Percentiles rank a stretch among this genome's conserved stretches.
Evolutionary conservation across 2,797 vertebrate species (phyloP).

Genomic region (Eurystomus glaucurus): DNA sequence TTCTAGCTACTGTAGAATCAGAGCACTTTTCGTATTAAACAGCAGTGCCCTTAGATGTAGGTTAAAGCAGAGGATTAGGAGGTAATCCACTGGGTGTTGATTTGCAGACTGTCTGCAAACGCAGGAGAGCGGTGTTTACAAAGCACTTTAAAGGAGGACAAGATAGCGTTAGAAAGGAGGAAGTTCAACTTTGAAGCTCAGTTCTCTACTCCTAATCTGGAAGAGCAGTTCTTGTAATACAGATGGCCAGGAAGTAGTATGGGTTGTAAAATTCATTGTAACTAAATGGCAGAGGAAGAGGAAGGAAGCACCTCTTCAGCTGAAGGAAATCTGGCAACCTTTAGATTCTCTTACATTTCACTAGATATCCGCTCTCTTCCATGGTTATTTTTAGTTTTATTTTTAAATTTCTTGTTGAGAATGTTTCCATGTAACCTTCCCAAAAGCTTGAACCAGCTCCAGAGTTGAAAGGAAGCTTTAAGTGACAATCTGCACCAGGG

Average conservation of each 20-base stretch:
- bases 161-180: neutral
- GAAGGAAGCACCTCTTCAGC: neutral
- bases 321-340: neutral
- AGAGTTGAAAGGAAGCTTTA: neutral
- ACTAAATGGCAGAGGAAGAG: neutral
- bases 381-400: neutral
- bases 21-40: neutral
- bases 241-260: neutral
- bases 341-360: neutral
- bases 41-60: constrained; percentile 15
- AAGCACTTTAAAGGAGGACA: neutral
- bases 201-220: neutral
- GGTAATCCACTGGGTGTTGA: neutral
- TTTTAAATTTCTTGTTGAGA: neutral
- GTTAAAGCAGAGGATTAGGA: constrained; percentile 50
- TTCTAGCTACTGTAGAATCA: neutral
- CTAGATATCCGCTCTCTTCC: neutral
- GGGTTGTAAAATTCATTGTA: neutral
- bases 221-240: neutral
- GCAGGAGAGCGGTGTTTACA: neutral
- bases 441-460: neutral
- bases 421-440: neutral
- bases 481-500: neutral
- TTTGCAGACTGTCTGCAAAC: neutral
- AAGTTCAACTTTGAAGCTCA: neutral